Base-by-base conservation (phyloP, 2,113 vertebrate species). In the Meles meles region DNA sequence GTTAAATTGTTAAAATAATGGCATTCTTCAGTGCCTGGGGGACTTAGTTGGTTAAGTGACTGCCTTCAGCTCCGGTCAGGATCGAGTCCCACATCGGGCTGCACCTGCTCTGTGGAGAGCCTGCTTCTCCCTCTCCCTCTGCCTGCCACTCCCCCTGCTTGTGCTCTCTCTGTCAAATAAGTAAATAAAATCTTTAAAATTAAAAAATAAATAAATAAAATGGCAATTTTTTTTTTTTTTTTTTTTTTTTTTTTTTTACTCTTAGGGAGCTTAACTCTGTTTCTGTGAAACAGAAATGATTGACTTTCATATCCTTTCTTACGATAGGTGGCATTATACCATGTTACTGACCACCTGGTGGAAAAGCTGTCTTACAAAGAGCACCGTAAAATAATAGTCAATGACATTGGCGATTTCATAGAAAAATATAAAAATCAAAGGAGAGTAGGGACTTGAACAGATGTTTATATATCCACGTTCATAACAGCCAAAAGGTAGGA, bases 391-490 rank as follows among this genome's bases (percentile, higher is more conserved):
- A n/a, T 42, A 1, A 82, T 8, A 97, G 39, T 95, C 15, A 96
- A 80, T 52, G 39, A 89, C n/a, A 90, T 13, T 42, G 86, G 93
- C 94, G 80, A 96, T 67, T 93, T 97, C 90, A 18, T 23, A 49
- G 52, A 90, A 81, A 95, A 94, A 63, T 63, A 94, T 7, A 34
- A 97, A 95, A 95, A 96, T 84, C 72, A 91, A 96, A 14, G 21
- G 27, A 82, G 6, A 91, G 59, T 49, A 49, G 37, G 61, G 49
- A 49, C 69, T 61, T 23, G 13, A n/a, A 65, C 14, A 12, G 44
- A 37, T 29, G 31, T 34, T 31, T n/a, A 20, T 7, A 63, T 17
- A 9, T 20, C 37, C 25, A 0, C 3, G 79, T 31, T 69, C 88
- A 39, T 7, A 77, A 77, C 0, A 37, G 76, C 52, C 44, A 52